A percentile compares a stretch with the other conserved stretches of the same genome.
Evolutionary conservation across 2,113 vertebrate genomes (phyloP).

Genomic region (Brachypteracias leptosomus): DNA sequence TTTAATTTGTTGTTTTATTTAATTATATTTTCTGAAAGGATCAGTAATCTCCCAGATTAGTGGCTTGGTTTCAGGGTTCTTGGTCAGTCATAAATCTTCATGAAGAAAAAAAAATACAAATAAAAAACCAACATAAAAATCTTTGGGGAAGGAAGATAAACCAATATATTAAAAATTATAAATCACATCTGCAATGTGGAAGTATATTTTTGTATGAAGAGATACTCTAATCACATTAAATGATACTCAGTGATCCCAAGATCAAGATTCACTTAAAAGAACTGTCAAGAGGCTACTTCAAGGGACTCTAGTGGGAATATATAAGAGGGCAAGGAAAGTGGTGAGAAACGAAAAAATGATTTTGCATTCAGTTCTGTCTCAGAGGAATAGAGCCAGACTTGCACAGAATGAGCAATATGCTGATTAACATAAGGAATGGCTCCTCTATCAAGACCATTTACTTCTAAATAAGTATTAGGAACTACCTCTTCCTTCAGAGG

Average conservation of each 20-base stretch:
- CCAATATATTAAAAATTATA: background rate
- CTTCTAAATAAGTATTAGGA: background rate
- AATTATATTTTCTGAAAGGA: background rate
- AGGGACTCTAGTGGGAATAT: background rate
- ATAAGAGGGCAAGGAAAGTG: background rate
- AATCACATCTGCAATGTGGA: background rate
- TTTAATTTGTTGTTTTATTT: background rate
- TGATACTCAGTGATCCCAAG: background rate
- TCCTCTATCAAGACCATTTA: background rate
- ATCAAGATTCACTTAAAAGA: background rate
- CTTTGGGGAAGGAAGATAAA: background rate
- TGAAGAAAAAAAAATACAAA: background rate
- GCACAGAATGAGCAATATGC: background rate
- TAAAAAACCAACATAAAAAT: background rate
- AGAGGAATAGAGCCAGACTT: background rate
- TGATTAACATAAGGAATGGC: background rate
- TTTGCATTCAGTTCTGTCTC: background rate
- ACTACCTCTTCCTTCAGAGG: background rate
- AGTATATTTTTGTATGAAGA: background rate
- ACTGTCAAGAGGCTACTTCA: slow-evolving; percentile 2
- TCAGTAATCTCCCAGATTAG: background rate
- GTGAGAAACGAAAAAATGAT: background rate
- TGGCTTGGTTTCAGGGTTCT: background rate
- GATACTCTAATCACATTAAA: background rate
- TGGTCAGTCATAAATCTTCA: background rate